Conservation (phyloP, 2,888 invertebrate genomes). For the Galerucella nymphaeae region DNA sequence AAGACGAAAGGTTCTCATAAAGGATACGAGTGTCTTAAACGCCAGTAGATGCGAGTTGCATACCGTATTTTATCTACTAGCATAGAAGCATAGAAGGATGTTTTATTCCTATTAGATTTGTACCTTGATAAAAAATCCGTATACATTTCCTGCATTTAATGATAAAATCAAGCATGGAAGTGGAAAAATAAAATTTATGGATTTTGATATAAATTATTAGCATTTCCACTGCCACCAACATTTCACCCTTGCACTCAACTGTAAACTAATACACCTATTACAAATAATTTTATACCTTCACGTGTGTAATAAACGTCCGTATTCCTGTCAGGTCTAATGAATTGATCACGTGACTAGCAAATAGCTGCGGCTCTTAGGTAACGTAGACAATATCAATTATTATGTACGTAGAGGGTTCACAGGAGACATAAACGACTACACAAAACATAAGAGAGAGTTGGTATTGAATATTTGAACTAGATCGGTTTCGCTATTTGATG, state of each 20-base stretch:
- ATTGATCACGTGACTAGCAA: constrained; percentile 26
- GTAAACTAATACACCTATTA: constrained; percentile 8
- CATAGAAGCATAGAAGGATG: too few relatives aligned
- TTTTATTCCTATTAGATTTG: too few relatives aligned
- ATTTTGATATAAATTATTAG: too few relatives aligned
- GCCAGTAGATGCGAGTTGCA: too few relatives aligned
- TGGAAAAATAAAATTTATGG: too few relatives aligned
- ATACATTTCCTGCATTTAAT: too few relatives aligned
- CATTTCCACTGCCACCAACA: not conserved
- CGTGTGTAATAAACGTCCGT: constrained; percentile 26
- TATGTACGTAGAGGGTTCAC: not conserved
- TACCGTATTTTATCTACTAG: too few relatives aligned
- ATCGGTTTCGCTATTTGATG: constrained; percentile 2
- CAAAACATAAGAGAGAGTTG: constrained; percentile 3
- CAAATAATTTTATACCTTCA: not conserved
- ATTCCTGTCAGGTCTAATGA: constrained; percentile 31
- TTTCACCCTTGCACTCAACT: not conserved
- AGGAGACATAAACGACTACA: constrained; percentile 10
- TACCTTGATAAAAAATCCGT: too few relatives aligned
- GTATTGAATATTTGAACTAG: not conserved
- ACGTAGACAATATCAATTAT: constrained; percentile 20
- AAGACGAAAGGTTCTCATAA: too few relatives aligned
- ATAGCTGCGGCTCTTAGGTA: constrained; percentile 8
- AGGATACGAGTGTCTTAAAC: too few relatives aligned
- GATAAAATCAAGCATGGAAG: too few relatives aligned